A percentile compares a stretch with the other conserved stretches of the same genome.
Evolutionary conservation across 2,888 invertebrate genomes (phyloP).

Genomic region (Chymomyza fuscimana): DNA sequence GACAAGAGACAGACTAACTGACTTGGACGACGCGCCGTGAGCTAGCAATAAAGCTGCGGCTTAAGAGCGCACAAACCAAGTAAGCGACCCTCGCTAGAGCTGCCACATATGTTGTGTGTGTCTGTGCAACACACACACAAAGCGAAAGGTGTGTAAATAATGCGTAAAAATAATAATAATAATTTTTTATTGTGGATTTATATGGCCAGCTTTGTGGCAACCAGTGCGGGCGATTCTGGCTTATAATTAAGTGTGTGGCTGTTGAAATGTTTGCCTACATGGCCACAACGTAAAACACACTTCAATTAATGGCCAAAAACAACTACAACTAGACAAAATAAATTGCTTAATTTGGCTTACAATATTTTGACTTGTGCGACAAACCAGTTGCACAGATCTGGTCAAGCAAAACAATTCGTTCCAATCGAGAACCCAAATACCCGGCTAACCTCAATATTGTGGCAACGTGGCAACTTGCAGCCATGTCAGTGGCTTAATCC

Average conservation of each 20-base stretch:
- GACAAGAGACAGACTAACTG: not conserved
- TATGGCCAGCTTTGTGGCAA: conserved; percentile 39
- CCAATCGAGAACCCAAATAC: not conserved
- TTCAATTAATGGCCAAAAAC: conserved; percentile 40
- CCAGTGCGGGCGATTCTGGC: conserved; percentile 33
- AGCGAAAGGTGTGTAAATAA: conserved; percentile 67
- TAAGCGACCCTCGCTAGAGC: not conserved
- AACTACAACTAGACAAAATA: conserved; percentile 10
- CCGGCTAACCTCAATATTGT: not conserved
- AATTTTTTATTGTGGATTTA: conserved; percentile 63
- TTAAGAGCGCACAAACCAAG: conserved; percentile 29
- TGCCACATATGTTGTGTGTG: no score
- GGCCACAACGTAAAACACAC: conserved; percentile 15
- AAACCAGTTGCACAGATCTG: not conserved
- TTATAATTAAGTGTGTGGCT: conserved; percentile 66
- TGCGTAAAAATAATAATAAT: conserved; percentile 69
- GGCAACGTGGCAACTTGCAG: conserved; percentile 21
- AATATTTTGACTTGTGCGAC: conserved; percentile 14
- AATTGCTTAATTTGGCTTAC: conserved; percentile 55
- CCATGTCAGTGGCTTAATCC: conserved; percentile 34
- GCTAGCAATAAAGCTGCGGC: conserved; percentile 57
- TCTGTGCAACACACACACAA: conserved; percentile 60
- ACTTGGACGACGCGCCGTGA: conserved; percentile 41
- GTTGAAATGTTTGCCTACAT: conserved; percentile 44
- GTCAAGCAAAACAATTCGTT: not conserved